Percentiles rank a stretch among this genome's conserved stretches.
phyloP scores from a whole-genome alignment of 2,888 invertebrate species.

The Drosophila melanosoma region DNA sequence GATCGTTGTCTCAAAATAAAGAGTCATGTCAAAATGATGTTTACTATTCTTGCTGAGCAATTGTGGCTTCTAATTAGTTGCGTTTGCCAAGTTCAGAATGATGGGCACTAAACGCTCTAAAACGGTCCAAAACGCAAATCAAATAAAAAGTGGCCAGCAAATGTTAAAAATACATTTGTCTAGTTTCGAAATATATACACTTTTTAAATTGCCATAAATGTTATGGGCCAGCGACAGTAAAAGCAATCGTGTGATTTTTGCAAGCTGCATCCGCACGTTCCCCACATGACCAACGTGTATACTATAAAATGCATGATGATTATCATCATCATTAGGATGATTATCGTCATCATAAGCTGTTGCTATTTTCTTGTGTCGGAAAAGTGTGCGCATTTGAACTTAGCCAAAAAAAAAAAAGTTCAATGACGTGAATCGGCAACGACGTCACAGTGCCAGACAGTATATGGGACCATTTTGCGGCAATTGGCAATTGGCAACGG shows the following conservation, averaged over 20 bases:
- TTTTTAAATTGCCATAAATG: slow-evolving; percentile 63
- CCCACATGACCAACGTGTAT: slow-evolving; percentile 44
- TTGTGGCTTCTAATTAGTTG: slow-evolving; percentile 31
- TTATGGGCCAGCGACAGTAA: slow-evolving; percentile 38
- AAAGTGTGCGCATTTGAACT: slow-evolving; percentile 75
- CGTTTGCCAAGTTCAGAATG: slow-evolving; percentile 46
- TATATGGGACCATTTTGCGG: neutral
- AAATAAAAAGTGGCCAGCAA: slow-evolving; percentile 31
- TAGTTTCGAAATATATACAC: slow-evolving; percentile 35
- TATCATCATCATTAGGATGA: neutral
- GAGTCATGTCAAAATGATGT: neutral
- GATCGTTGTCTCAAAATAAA: neutral
- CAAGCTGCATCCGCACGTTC: slow-evolving; percentile 39
- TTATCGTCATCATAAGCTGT: slow-evolving; percentile 3
- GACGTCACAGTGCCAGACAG: slow-evolving; percentile 58
- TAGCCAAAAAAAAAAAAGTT: slow-evolving; percentile 36
- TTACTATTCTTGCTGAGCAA: slow-evolving; percentile 18
- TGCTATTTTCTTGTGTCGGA: slow-evolving; percentile 60
- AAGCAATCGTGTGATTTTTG: slow-evolving; percentile 44
- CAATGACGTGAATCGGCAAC: slow-evolving; percentile 56
- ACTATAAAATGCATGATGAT: slow-evolving; percentile 24
- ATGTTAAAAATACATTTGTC: slow-evolving; percentile 67
- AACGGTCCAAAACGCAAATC: slow-evolving; percentile 34
- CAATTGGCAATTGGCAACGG: neutral
- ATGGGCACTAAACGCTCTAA: slow-evolving; percentile 44